A percentile compares a stretch with the other conserved stretches of the same genome.
phyloP scores from a whole-genome alignment of 2,888 invertebrate genomes.

The Lepidocyrtinus sp. region DNA sequence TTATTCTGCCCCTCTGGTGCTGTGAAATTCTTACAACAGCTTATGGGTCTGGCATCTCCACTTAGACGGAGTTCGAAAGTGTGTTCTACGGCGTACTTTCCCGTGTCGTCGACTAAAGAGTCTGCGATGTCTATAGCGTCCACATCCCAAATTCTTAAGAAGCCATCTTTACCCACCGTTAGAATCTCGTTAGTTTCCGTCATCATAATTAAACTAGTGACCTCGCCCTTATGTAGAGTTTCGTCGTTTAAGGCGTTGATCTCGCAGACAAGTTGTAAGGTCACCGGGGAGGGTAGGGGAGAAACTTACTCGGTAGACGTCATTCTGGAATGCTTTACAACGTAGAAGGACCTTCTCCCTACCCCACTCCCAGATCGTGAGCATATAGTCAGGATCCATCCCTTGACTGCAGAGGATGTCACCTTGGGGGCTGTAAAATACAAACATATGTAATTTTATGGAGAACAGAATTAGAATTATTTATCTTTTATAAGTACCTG shows the following conservation, averaged over 20 bases:
- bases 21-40: slow-evolving; percentile 75
- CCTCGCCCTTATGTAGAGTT: slow-evolving; percentile 83
- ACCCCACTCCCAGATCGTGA: slow-evolving; percentile 93
- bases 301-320: slow-evolving; percentile 85
- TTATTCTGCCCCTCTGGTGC: slow-evolving; percentile 70
- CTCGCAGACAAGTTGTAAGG: slow-evolving; percentile 86
- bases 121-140: slow-evolving; percentile 92
- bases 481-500: slow-evolving; percentile 71
- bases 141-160: slow-evolving; percentile 89
- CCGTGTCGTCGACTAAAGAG: slow-evolving; percentile 82
- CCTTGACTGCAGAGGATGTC: slow-evolving; percentile 86
- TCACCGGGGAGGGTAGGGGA: slow-evolving; percentile 86
- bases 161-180: slow-evolving; percentile 82
- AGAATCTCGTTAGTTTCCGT: slow-evolving; percentile 75
- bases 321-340: slow-evolving; percentile 87
- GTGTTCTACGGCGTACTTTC: slow-evolving; percentile 87
- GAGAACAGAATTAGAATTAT: not conserved
- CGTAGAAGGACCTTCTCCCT: slow-evolving; percentile 82
- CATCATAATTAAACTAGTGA: slow-evolving; percentile 79
- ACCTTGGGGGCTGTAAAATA: slow-evolving; percentile 81
- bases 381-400: slow-evolving; percentile 87
- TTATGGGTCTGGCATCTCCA: slow-evolving; percentile 75
- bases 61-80: slow-evolving; percentile 84
- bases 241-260: slow-evolving; percentile 81
- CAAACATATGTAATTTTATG: not conserved